Evolutionary conservation across 2,113 vertebrate species (phyloP).

Genomic region (Lethenteron reissneri): DNA sequence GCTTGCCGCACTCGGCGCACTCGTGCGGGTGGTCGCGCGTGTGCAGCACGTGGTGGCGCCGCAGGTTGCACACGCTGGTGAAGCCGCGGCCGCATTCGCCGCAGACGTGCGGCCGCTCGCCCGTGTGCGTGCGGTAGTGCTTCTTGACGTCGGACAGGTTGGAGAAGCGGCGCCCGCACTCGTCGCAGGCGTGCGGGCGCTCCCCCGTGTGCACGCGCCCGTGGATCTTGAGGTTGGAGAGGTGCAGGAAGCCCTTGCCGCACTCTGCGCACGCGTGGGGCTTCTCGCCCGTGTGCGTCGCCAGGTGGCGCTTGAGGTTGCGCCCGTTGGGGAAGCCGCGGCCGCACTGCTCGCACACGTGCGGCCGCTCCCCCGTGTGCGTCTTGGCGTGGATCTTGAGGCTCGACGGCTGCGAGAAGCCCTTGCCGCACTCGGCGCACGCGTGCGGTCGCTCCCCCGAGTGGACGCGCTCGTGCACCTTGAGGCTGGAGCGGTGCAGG

Average conservation of each 20-base stretch:
- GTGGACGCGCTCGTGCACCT: conserved; percentile 22
- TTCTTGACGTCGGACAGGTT: conserved; percentile 32
- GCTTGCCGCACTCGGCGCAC: no score
- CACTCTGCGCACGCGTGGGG: conserved; percentile 34
- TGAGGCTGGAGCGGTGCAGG: conserved; percentile 22
- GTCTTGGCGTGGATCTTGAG: conserved; percentile 26
- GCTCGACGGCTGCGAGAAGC: conserved; percentile 24
- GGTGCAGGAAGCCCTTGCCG: conserved; percentile 24
- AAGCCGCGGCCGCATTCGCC: no score
- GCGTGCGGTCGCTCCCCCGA: conserved; percentile 21
- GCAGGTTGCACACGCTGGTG: conserved; percentile 7
- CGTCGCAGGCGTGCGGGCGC: conserved; percentile 19
- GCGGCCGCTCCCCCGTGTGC: not conserved
- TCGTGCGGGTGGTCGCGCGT: conserved; percentile 17
- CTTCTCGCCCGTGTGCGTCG: conserved; percentile 27
- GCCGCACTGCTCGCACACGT: not conserved
- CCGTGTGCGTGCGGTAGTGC: conserved; percentile 15
- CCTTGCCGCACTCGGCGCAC: conserved; percentile 16
- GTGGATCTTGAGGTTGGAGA: conserved; percentile 22
- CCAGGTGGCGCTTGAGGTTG: not conserved
- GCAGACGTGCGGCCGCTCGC: no score
- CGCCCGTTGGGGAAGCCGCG: not conserved
- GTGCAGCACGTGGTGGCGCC: conserved; percentile 10
- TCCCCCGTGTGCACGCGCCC: conserved; percentile 23
- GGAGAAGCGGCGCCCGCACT: conserved; percentile 14